These are phyloP conservation scores for Meandrina meandrites DNA, from an alignment of 92 coral and sea anemone genomes.

Conservation along the genomic window DNA sequence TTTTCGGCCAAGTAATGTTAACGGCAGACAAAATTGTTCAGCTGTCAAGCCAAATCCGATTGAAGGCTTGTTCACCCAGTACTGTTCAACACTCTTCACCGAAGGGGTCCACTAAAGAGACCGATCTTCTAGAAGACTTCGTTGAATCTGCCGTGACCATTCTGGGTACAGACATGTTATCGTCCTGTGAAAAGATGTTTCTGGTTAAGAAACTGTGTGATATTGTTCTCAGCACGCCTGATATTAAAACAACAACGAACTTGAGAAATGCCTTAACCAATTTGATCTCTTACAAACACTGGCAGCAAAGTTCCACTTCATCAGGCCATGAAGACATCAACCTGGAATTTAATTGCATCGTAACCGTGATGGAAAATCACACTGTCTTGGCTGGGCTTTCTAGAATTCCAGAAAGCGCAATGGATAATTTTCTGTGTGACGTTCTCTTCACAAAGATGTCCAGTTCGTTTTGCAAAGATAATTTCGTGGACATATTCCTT, in stretches of 20 bases:
- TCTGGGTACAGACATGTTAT: not conserved
- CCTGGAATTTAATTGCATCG: not conserved
- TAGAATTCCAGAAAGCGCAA: not conserved
- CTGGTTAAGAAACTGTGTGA: not conserved
- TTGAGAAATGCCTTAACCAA: slow-evolving; percentile 2
- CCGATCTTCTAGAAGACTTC: not conserved
- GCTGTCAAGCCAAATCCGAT: not conserved
- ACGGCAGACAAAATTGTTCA: not conserved
- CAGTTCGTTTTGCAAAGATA: not conserved
- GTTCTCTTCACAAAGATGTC: not conserved
- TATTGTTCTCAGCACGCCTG: not conserved
- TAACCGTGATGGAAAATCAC: not conserved
- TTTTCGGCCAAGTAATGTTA: not conserved
- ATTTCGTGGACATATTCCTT: not conserved
- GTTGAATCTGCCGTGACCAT: not conserved
- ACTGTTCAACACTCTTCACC: not conserved
- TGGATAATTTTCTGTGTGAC: not conserved
- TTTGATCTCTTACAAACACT: not conserved
- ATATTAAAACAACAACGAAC: not conserved
- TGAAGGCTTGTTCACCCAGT: no score
- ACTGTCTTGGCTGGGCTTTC: not conserved
- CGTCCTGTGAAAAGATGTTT: not conserved
- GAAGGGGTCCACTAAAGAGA: not conserved
- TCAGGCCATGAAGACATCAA: not conserved
- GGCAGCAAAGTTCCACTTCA: not conserved